phyloP scores from a whole-genome alignment of 2,113 vertebrate genomes.

The Aegithalos caudatus region DNA sequence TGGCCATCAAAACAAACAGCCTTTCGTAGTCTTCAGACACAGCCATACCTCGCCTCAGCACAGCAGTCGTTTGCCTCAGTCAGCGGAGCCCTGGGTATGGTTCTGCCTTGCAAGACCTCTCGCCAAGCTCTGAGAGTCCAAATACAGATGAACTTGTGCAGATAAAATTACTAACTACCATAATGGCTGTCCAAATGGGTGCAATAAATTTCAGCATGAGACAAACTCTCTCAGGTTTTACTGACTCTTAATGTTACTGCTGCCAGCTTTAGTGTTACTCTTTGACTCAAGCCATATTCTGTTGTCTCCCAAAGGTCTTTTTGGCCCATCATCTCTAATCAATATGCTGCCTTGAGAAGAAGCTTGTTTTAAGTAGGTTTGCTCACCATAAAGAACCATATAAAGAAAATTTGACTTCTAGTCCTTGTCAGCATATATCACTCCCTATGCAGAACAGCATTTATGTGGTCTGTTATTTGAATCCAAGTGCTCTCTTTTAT shows the following conservation, averaged over 20 bases:
- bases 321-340: constrained; percentile 60
- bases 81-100: neutral
- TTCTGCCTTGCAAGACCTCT: constrained; percentile 38
- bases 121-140: neutral
- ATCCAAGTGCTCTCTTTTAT: constrained; percentile 28
- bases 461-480: constrained; percentile 27
- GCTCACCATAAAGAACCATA: constrained; percentile 49
- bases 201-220: constrained; percentile 58
- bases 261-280: constrained; percentile 67
- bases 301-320: constrained; percentile 67
- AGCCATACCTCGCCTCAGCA: neutral
- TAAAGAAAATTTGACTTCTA: constrained; percentile 57
- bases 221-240: constrained; percentile 67
- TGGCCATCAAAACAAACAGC: neutral
- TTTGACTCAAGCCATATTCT: constrained; percentile 64
- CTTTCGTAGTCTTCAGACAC: neutral
- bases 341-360: constrained; percentile 55
- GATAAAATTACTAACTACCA: constrained; percentile 66
- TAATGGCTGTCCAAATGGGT: constrained; percentile 62
- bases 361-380: constrained; percentile 58
- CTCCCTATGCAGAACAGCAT: constrained; percentile 40
- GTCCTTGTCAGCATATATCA: constrained; percentile 53
- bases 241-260: constrained; percentile 64
- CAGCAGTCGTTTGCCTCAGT: neutral
- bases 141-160: constrained; percentile 65